Base-by-base conservation (phyloP, 2,888 invertebrate species). In the Lepeophtheirus nordmannii region DNA sequence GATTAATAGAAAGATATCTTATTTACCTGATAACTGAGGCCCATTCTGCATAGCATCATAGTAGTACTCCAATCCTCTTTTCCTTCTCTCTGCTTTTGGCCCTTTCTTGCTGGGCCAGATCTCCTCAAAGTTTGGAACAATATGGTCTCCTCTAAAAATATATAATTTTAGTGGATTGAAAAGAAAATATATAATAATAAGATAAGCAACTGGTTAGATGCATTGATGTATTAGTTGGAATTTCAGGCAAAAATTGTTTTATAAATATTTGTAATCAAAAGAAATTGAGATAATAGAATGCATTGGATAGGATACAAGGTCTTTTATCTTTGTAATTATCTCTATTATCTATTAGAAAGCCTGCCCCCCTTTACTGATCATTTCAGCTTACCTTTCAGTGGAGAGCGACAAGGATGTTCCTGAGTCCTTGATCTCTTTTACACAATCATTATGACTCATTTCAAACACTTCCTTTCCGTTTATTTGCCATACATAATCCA, bases 391-490 rank as follows among this genome's bases (percentile, higher is more conserved):
- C 66, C 66, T 60, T 41, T 66, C 66, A 40, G 40, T 58, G 14
- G 40, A n/a, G 3, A 66, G 58, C 5, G 14, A n/a, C 46, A 66
- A 23, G 20, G 22, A 12, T 14, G 39, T 60, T n/a, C 66, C 66
- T 8, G 60, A 20, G 1, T 66, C 58, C 53, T 41, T 66, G 59
- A 66, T 66, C 14, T 14, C 23, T n/a, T 59, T 40, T 11, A 60
- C 60, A 46, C 17, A 17, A 23, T 59, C 23, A 23, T 40, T 40
- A 22, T 66, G 66, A n/a, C 40, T 58, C 66, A 66, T 39, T 22
- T 66, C 66, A 60, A 66, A 66, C 5, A 66, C 60, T n/a, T 60
- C 60, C 1, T 38, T 30, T 14, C 66, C 66, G 17, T 66, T 66
- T 3, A 66, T 66, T 17, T 20, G 23, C 53, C 39, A 59, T 5